phyloP scores from a whole-genome alignment of 1,140 invertebrate genomes.

The Leptestheria dahalacensis region DNA sequence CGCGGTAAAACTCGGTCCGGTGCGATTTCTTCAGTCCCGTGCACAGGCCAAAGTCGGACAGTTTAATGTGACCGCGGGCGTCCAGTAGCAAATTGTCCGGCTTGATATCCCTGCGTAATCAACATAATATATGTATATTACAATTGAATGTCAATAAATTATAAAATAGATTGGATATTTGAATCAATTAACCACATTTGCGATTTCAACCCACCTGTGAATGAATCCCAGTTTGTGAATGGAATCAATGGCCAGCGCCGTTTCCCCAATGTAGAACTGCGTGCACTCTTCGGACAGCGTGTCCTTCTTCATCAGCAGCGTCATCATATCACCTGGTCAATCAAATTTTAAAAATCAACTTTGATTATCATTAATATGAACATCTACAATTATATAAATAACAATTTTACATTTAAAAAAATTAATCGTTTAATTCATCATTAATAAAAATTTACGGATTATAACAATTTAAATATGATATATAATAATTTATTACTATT shows the following conservation, averaged over 20 bases:
- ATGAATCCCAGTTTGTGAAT: slow-evolving; percentile 99
- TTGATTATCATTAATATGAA: background rate
- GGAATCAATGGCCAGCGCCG: slow-evolving; percentile 94
- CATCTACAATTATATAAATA: background rate
- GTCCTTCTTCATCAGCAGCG: slow-evolving; percentile 97
- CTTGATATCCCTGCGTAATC: slow-evolving; percentile 71
- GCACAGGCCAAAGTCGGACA: slow-evolving; percentile 97
- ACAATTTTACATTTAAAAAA: background rate
- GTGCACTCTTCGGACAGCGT: slow-evolving; percentile 96
- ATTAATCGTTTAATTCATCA: too few relatives aligned
- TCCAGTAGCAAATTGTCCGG: slow-evolving; percentile 97
- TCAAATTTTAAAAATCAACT: background rate
- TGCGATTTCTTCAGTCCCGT: slow-evolving; percentile 98
- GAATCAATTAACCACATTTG: background rate
- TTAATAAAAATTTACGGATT: too few relatives aligned
- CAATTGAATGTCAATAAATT: background rate
- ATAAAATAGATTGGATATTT: background rate
- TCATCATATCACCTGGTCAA: slow-evolving; percentile 90
- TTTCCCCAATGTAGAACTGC: slow-evolving; percentile 98
- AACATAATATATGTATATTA: too few relatives aligned
- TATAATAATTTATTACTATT: too few relatives aligned
- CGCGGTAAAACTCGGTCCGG: slow-evolving; percentile 96
- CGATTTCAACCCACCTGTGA: slow-evolving; percentile 38
- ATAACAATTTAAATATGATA: too few relatives aligned
- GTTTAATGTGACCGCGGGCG: slow-evolving; percentile 94